phyloP scores from a whole-genome alignment of 2,797 vertebrate species.

The Aphelocoma californica region DNA sequence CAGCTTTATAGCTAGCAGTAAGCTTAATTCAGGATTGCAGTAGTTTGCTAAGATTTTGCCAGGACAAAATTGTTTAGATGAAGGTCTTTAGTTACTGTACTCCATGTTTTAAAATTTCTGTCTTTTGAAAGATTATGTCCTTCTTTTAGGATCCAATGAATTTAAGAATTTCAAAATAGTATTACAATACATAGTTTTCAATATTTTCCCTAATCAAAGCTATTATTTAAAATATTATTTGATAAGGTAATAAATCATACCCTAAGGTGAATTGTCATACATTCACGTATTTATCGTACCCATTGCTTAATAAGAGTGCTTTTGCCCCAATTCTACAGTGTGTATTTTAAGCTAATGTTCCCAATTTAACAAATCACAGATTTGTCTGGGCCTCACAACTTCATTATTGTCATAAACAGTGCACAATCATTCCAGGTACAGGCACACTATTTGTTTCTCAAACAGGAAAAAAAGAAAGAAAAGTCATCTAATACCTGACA shows the following conservation, averaged over 20 bases:
- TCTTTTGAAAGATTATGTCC: neutral
- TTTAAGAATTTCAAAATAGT: neutral
- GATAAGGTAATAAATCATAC: slow-evolving; percentile 26
- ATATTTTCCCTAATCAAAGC: neutral
- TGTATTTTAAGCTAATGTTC: slow-evolving; percentile 2
- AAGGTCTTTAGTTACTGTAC: neutral
- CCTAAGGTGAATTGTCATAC: neutral
- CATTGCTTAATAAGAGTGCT: neutral
- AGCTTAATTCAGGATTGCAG: slow-evolving; percentile 2
- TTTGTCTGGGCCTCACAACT: neutral
- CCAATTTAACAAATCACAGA: slow-evolving; percentile 26
- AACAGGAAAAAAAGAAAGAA: neutral
- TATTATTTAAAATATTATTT: slow-evolving; percentile 8
- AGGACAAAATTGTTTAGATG: neutral
- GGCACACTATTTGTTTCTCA: neutral
- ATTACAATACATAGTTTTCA: neutral
- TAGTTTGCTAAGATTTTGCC: neutral
- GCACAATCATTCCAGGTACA: neutral
- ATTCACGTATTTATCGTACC: neutral
- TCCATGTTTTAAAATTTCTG: neutral
- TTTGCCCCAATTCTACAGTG: neutral
- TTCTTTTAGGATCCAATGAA: neutral
- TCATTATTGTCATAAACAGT: neutral
- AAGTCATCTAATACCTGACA: neutral
- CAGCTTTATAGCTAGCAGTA: neutral